Base-by-base conservation (phyloP, 2,113 vertebrate species). In the Geococcyx californianus region DNA sequence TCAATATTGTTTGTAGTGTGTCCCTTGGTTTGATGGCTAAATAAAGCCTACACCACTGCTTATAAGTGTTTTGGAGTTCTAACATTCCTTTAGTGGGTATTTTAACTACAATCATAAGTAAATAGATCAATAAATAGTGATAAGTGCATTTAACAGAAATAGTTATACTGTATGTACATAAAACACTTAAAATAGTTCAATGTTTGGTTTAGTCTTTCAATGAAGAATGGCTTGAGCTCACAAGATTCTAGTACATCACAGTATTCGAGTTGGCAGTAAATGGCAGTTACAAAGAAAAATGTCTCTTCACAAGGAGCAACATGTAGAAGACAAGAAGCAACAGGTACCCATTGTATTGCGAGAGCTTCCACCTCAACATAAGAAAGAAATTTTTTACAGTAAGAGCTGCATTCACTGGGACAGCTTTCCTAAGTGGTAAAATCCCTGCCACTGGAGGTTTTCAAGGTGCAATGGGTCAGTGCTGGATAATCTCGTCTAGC, bases 341-440 rank as follows among this genome's bases (percentile, higher is more conserved):
- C 0, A 2, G 5, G 3, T 36, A 29, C 8, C 34, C 15, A 5
- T 38, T 55, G 7, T 16, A 33, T 15, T 64, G 9, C 7, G 40
- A 74, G 20, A 42, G 0, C 9, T 60, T 91, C 89, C 17, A 21
- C 36, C 28, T 45, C 16, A 55, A 28, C 1, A 11, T 17, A 26
- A 14, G 11, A 67, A 72, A 70, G 14, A 25, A 6, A 3, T 26
- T 36, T 85, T 89, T 79, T 84, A 16, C 24, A 31, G 23, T 60
- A 55, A 59, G 33, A 68, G 2, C 5, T 40, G 14, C 12, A 51
- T 74, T 64, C 49, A n/a, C 10, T n/a, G 15, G 14, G 90, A 59
- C 16, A 33, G 2, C 11, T 4, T 74, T 13, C 11, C 11, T 14
- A 64, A 13, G 20, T 21, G 47, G 24, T 49, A 49, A 19, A 23